Conservation (phyloP, 2,113 vertebrate genomes). For the Takifugu bimaculatus region DNA sequence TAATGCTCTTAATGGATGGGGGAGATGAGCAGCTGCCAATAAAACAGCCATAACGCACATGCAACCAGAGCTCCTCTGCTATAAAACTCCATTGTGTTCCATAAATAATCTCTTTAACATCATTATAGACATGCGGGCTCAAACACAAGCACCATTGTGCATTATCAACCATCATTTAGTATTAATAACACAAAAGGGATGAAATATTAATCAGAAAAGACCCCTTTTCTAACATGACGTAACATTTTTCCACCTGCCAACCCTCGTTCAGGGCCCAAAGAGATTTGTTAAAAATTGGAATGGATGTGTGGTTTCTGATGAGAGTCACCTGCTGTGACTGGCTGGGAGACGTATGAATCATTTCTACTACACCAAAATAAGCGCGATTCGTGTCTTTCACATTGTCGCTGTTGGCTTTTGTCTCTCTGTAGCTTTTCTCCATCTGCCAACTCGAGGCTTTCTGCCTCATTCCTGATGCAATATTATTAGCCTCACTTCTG, state of each 20-base stretch:
- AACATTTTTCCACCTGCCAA: constrained; percentile 12
- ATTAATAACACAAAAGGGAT: too few species aligned
- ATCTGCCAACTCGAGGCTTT: background rate
- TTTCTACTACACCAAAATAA: constrained; percentile 16
- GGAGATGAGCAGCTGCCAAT: too few species aligned
- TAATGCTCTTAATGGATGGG: too few species aligned
- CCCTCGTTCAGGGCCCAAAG: constrained; percentile 4
- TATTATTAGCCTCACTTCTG: constrained; percentile 10
- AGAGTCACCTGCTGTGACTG: constrained; percentile 42
- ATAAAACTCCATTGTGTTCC: too few species aligned
- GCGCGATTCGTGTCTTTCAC: constrained; percentile 4
- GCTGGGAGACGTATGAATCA: constrained; percentile 38
- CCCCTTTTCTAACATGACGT: too few species aligned
- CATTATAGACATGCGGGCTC: too few species aligned
- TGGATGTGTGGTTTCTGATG: constrained; percentile 43
- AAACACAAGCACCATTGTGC: too few species aligned
- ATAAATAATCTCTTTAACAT: too few species aligned
- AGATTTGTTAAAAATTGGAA: constrained; percentile 47
- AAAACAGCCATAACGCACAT: too few species aligned
- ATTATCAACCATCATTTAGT: too few species aligned
- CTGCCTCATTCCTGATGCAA: constrained; percentile 18
- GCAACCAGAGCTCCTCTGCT: too few species aligned
- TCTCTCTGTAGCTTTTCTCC: constrained; percentile 9
- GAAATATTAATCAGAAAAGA: too few species aligned
- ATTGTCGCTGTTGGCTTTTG: background rate